phyloP scores from a whole-genome alignment of 2,113 vertebrate species.

The Cyphomyrus plagiostoma region DNA sequence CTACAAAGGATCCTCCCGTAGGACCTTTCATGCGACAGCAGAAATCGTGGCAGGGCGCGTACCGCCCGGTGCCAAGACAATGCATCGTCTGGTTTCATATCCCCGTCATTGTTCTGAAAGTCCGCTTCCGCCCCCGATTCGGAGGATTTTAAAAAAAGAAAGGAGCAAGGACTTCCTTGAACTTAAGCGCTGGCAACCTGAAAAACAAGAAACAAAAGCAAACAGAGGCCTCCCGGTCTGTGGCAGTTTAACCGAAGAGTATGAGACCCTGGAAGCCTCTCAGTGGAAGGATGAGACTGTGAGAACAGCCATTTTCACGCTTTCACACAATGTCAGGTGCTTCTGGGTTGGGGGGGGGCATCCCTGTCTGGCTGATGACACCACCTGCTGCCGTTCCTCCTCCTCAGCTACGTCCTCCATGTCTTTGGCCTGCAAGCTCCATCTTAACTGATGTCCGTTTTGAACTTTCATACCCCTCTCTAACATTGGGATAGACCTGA shows the following conservation, averaged over 20 bases:
- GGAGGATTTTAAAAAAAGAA: neutral
- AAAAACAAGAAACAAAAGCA: slow-evolving; percentile 24
- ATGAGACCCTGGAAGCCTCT: slow-evolving; percentile 35
- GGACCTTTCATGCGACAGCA: neutral
- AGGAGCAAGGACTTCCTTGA: slow-evolving; percentile 8
- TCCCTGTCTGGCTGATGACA: neutral
- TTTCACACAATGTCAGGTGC: slow-evolving; percentile 51
- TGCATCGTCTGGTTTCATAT: slow-evolving; percentile 25
- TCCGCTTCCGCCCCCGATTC: neutral
- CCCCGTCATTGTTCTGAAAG: slow-evolving; percentile 12
- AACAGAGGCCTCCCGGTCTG: slow-evolving; percentile 29
- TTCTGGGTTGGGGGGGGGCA: neutral
- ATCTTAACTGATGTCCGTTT: neutral
- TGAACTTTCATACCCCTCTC: neutral
- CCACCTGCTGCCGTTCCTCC: neutral
- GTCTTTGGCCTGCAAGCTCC: neutral
- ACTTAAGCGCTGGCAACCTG: slow-evolving; percentile 3
- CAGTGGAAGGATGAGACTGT: slow-evolving; percentile 38
- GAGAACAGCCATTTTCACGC: slow-evolving; percentile 52
- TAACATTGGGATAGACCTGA: neutral
- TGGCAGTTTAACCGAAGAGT: slow-evolving; percentile 41
- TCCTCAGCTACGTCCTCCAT: neutral
- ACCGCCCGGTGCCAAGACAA: slow-evolving; percentile 14
- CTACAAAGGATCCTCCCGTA: slow-evolving; percentile 4
- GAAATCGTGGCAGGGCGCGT: neutral